Evolutionary conservation across 2,888 invertebrate genomes (phyloP), one percentile per base, ranked within the genome.

Genomic region (Sialis lutaria): DNA sequence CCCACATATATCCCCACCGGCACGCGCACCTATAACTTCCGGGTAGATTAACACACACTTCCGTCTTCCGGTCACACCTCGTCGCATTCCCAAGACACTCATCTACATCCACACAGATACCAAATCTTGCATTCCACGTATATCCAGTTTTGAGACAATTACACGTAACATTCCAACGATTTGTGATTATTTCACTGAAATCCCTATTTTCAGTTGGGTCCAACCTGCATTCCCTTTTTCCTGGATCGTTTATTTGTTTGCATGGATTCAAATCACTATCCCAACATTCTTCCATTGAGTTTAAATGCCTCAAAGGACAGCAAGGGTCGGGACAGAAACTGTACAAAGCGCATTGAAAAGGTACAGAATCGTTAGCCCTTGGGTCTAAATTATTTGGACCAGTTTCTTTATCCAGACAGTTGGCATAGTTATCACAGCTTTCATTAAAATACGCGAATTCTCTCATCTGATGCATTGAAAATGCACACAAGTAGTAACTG

Each of bases 251-350:
- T 53, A 60, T 64, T 30, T 54, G 54, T 55, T 62, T 68, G 57
- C 77, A 77, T 9, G 76, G 76, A 62, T 75, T 77, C 12, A 54
- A 55, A 39, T 53, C 52, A 46, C 58, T 60, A 34, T 66, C 57
- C 55, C 62, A 60, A 56, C 77, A 78, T 43, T 68, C 60, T 7
- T 58, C 58, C 48, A 59, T 52, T 13, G 60, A 55, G 13, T 58
- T 54, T 8, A 73, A 56, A 54, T 70, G 68, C 54, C 67, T 71
- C 48, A 65, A 55, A 12, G 73, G 68, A 55, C 78, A 79, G 55
- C 78, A 79, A 6, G 72, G 71, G 58, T 79, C 77, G 6, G 79
- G 79, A 58, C 79, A 79, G 61, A 79, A 78, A 56, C 78, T 77
- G 55, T 77, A 76, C 50, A 66, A 56, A 7, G 79, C 75, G 58